Conservation (phyloP, 2,113 vertebrate species). For the Gnathonemus longibarbis region DNA sequence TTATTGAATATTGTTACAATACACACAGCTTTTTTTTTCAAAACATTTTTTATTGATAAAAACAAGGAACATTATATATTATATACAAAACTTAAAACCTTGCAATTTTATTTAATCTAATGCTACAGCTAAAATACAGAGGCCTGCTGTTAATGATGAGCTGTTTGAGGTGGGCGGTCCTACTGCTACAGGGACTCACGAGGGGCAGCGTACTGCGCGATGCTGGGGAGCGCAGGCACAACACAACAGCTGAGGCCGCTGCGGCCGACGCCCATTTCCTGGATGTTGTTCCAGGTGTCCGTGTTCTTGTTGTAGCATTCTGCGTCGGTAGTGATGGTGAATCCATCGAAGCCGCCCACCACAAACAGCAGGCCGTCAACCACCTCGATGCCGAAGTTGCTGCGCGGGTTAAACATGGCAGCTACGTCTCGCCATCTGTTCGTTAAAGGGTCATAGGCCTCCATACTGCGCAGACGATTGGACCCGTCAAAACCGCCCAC, state of each 20-base stretch:
- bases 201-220: no score
- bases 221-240: no score
- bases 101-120: no score
- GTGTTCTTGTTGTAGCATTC: no score
- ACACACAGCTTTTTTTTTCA: neutral
- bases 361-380: neutral
- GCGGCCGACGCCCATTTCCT: no score
- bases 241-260: no score
- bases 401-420: neutral
- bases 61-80: no score
- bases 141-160: no score
- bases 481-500: neutral
- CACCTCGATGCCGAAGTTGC: neutral
- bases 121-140: neutral
- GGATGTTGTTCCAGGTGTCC: no score
- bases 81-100: neutral
- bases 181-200: no score
- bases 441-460: neutral
- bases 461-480: neutral
- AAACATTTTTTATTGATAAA: neutral
- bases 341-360: no score
- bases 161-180: neutral
- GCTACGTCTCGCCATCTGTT: neutral
- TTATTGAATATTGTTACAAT: neutral
- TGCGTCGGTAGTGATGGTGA: no score